Evolutionary conservation across 2,113 vertebrate genomes (phyloP), one percentile per base, ranked within the genome.

Genomic region (Aspidoscelis tigris): DNA sequence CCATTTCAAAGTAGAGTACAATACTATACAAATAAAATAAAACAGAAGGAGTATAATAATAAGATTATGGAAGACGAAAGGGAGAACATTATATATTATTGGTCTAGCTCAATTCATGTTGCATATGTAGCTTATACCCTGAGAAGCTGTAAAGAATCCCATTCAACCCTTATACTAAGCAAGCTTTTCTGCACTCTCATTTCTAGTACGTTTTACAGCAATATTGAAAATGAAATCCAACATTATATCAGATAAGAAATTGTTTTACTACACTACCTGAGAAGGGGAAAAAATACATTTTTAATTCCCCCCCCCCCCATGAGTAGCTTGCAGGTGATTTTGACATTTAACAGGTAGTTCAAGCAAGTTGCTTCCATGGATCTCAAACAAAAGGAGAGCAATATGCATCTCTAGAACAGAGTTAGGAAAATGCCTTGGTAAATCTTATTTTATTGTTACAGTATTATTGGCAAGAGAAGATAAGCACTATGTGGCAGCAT

Each of bases 401-500:
- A 21, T 61, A 39, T 24, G 18, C 22, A 5, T 33, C 68, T 41
- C 12, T 47, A 11, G 4, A 21, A 3, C 43, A 61, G 7, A 5
- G 72, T 72, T 77, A 70, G 20, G 53, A 21, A 70, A 44, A 69
- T 2, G 5, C 3, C 10, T 58, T n/a, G 7, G 20, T 41, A 50
- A 69, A 22, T 44, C 3, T 2, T 22, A 24, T 18, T 78, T 68
- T 76, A 41, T 76, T 61, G 39, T 50, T 90, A 88, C 85, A 84
- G 1, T 70, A 78, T 41, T 82, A 55, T 2, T 92, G 82, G 81
- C 87, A 92, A 93, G 88, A 10, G 22, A 84, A 55, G 5, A 50
- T 83, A 83, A 69, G 0, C 89, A 87, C 84, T 87, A 22, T 72
- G 76, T 76, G 80, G 86, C 84, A 84, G 89, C 81, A 39, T 91